phyloP scores from a whole-genome alignment of 2,888 invertebrate species.

The Cryptocephalus moraei region DNA sequence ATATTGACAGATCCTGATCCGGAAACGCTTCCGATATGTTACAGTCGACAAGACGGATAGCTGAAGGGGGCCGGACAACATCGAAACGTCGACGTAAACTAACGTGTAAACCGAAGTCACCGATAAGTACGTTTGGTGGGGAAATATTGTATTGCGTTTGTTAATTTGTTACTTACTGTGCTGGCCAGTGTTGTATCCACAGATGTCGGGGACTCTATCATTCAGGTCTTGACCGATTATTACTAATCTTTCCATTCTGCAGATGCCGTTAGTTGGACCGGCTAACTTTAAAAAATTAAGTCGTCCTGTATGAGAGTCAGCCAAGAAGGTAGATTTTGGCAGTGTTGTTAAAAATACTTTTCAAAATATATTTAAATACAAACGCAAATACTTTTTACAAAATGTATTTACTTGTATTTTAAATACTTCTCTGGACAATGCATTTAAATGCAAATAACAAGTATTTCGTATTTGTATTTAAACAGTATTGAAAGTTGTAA shows the following conservation, averaged over 20 bases:
- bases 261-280: slow-evolving; percentile 58
- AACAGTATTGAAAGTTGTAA: no score
- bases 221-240: slow-evolving; percentile 62
- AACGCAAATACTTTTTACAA: no score
- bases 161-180: slow-evolving; percentile 47
- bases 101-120: no score
- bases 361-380: no score
- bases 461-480: no score
- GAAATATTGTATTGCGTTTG: neutral
- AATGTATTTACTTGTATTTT: no score
- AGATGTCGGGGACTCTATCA: slow-evolving; percentile 56
- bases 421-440: no score
- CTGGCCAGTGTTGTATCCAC: slow-evolving; percentile 68
- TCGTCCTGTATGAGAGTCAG: no score
- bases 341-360: no score
- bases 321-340: no score
- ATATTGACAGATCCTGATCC: slow-evolving; percentile 52
- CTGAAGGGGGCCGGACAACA: slow-evolving; percentile 51
- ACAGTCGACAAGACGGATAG: slow-evolving; percentile 53
- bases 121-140: no score
- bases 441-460: no score
- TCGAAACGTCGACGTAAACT: slow-evolving; percentile 66
- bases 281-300: slow-evolving; percentile 43
- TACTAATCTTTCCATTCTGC: slow-evolving; percentile 58
- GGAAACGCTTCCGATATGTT: slow-evolving; percentile 47